A percentile compares a stretch with the other conserved stretches of the same genome.
phyloP scores from a whole-genome alignment of 2,797 vertebrate species.

The Sebastes dallii region DNA sequence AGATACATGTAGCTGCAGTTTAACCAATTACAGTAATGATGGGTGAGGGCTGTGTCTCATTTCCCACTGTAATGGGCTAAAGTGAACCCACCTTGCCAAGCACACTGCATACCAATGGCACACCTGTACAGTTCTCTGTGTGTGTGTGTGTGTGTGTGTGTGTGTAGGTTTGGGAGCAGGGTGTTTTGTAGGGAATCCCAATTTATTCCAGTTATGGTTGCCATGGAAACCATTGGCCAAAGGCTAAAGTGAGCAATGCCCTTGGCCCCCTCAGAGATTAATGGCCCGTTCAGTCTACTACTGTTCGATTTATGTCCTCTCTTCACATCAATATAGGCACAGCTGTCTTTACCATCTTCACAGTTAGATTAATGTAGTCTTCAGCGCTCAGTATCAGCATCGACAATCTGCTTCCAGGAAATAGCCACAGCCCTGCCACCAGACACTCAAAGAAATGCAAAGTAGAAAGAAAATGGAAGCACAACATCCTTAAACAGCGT shows the following conservation, averaged over 20 bases:
- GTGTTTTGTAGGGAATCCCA: background rate
- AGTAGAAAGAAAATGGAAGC: background rate
- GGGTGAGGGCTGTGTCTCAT: constrained; percentile 53
- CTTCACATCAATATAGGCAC: constrained; percentile 9
- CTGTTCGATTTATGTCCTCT: background rate
- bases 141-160: background rate
- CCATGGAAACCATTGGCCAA: constrained; percentile 22
- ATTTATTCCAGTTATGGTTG: constrained; percentile 39
- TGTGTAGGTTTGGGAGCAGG: background rate
- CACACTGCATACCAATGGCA: constrained; percentile 37
- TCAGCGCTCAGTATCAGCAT: background rate
- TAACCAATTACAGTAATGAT: constrained; percentile 63
- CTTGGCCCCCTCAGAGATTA: constrained; percentile 34
- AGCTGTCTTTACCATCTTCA: constrained; percentile 7
- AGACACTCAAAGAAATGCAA: background rate
- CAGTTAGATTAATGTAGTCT: constrained; percentile 16
- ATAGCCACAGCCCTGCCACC: background rate
- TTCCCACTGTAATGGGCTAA: constrained; percentile 45
- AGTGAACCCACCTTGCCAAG: constrained; percentile 36
- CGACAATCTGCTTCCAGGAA: background rate
- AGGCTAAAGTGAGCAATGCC: constrained; percentile 21
- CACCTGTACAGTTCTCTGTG: constrained; percentile 17
- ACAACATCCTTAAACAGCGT: background rate
- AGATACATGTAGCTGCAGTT: constrained; percentile 40
- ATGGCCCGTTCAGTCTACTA: constrained; percentile 2